phyloP scores from a whole-genome alignment of 2,113 vertebrate genomes.

The Pituophis catenifer region DNA sequence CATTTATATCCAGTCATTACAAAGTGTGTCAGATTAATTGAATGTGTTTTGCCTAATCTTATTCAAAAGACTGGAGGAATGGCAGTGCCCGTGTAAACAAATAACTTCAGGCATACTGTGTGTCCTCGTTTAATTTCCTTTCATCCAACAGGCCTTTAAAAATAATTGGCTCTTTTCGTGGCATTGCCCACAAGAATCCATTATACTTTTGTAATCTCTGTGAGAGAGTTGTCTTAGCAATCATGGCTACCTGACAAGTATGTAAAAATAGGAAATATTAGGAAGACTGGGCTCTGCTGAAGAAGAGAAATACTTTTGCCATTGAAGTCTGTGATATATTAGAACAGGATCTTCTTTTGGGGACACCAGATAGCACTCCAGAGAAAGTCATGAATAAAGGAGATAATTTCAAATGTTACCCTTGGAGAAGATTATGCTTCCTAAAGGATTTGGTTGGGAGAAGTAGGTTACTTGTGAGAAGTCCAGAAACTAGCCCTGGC shows the following conservation, averaged over 20 bases:
- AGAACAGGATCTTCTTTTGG: conserved; percentile 29
- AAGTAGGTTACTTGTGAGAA: conserved; percentile 28
- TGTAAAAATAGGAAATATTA: conserved; percentile 34
- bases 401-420: conserved; percentile 14
- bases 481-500: neutral
- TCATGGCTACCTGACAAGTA: conserved; percentile 32
- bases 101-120: conserved; percentile 38
- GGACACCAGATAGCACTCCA: conserved; percentile 22
- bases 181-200: conserved; percentile 15
- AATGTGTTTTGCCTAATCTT: conserved; percentile 24
- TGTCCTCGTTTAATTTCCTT: conserved; percentile 54
- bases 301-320: neutral
- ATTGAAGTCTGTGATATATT: conserved; percentile 13
- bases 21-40: conserved; percentile 19
- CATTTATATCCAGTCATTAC: neutral
- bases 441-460: conserved; percentile 19
- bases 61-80: conserved; percentile 8
- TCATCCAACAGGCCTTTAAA: conserved; percentile 27
- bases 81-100: neutral
- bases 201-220: neutral
- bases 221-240: conserved; percentile 42
- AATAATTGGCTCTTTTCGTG: conserved; percentile 38
- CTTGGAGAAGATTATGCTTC: conserved; percentile 27
- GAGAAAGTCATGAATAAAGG: conserved; percentile 18
- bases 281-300: conserved; percentile 15